Evolutionary conservation across 2,797 vertebrate genomes (phyloP).

Genomic region (Myotis myotis): DNA sequence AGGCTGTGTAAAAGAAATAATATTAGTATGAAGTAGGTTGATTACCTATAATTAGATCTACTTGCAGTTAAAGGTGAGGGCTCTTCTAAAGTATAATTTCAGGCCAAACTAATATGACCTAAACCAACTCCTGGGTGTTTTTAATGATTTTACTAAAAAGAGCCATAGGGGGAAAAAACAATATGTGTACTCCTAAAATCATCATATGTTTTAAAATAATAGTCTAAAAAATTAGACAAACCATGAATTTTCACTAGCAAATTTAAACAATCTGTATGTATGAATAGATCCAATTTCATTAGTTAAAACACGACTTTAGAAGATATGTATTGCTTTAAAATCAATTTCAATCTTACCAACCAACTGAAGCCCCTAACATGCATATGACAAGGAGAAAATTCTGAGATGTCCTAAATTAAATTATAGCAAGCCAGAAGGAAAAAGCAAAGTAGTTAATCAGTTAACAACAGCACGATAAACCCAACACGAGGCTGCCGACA

Average conservation of each 20-base stretch:
- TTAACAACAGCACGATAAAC: background rate
- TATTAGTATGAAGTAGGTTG: background rate
- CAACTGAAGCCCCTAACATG: background rate
- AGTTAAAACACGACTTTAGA: background rate
- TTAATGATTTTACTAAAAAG: background rate
- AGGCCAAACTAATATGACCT: background rate
- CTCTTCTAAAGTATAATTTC: background rate
- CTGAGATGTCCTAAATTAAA: background rate
- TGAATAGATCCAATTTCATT: background rate
- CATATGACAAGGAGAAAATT: background rate
- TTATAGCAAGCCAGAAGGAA: background rate
- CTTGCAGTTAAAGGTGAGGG: background rate
- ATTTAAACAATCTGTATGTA: background rate
- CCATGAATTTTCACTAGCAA: background rate
- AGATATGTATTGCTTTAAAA: background rate
- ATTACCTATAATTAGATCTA: background rate
- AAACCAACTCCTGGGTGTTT: background rate
- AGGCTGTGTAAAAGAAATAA: background rate
- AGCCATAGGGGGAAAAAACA: background rate
- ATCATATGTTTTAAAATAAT: background rate
- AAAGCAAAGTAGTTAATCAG: background rate
- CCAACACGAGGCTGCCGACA: background rate
- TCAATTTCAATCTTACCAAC: background rate
- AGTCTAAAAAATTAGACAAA: background rate
- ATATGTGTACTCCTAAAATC: background rate